phyloP scores from a whole-genome alignment of 2,888 invertebrate genomes.

The Empis stercorea region DNA sequence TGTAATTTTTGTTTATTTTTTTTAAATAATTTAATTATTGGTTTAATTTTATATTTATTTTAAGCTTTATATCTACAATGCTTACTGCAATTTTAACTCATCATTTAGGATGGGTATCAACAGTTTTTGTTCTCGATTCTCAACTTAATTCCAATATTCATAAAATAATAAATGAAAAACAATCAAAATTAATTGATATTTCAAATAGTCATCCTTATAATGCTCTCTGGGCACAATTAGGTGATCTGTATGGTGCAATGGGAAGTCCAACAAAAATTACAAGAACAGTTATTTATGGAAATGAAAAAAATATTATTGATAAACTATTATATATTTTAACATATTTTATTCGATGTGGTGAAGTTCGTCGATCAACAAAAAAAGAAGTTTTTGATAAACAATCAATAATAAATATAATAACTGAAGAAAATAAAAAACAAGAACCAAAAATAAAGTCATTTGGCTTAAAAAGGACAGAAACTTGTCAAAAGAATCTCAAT shows the following conservation, averaged over 20 bases:
- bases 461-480: slow-evolving; percentile 3
- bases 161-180: slow-evolving; percentile 27
- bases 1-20: slow-evolving; percentile 43
- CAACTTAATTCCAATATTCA: slow-evolving; percentile 21
- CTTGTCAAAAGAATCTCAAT: slow-evolving; percentile 11
- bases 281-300: slow-evolving; percentile 65
- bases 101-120: slow-evolving; percentile 84
- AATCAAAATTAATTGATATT: slow-evolving; percentile 42
- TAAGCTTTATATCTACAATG: slow-evolving; percentile 80
- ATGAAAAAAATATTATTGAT: slow-evolving; percentile 49
- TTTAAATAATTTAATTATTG: slow-evolving; percentile 1
- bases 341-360: slow-evolving; percentile 76
- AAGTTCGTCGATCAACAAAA: slow-evolving; percentile 44
- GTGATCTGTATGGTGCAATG: slow-evolving; percentile 74
- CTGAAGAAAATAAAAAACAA: slow-evolving; percentile 7
- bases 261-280: slow-evolving; percentile 65
- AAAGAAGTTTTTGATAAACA: slow-evolving; percentile 34
- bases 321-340: slow-evolving; percentile 65
- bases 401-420: slow-evolving; percentile 1
- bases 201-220: slow-evolving; percentile 64
- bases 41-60: slow-evolving; percentile 25
- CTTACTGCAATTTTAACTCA: slow-evolving; percentile 78
- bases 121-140: slow-evolving; percentile 42
- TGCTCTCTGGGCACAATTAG: slow-evolving; percentile 80
- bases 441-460: slow-evolving; percentile 6